These are phyloP conservation scores for Thryonomys swinderianus DNA, from an alignment of 2,113 vertebrate genomes.

Conservation along the genomic window DNA sequence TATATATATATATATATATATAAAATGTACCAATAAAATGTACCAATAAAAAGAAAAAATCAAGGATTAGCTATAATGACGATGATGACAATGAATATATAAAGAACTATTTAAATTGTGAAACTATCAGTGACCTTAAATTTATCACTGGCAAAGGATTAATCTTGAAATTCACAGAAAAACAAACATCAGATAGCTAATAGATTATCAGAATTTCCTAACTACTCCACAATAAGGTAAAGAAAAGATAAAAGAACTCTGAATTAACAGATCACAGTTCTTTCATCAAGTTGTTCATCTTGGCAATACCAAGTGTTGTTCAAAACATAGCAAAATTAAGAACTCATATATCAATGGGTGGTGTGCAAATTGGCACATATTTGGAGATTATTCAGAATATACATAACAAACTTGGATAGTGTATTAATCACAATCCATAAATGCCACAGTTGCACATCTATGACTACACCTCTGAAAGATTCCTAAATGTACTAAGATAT, in stretches of 20 bases:
- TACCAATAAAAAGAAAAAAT: too few species aligned
- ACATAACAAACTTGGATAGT: not conserved
- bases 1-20: too few species aligned
- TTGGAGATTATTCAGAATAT: not conserved
- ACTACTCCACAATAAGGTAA: not conserved
- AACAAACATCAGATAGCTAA: not conserved
- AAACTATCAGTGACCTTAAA: not conserved
- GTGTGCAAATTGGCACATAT: not conserved
- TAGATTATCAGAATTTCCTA: not conserved
- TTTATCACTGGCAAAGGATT: not conserved
- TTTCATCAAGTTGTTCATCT: not conserved
- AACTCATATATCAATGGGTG: not conserved
- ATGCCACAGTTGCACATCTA: not conserved
- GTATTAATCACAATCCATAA: not conserved
- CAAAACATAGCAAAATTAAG: not conserved
- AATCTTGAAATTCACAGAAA: not conserved
- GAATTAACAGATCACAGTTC: not conserved
- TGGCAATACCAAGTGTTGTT: not conserved
- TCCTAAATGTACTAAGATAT: not conserved
- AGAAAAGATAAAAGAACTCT: not conserved
- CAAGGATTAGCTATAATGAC: not conserved
- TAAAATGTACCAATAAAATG: too few species aligned
- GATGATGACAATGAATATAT: not conserved
- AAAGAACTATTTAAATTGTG: not conserved
- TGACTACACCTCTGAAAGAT: not conserved